Evolutionary conservation across 2,888 invertebrate genomes (phyloP).

Genomic region (Ochropleura plecta): DNA sequence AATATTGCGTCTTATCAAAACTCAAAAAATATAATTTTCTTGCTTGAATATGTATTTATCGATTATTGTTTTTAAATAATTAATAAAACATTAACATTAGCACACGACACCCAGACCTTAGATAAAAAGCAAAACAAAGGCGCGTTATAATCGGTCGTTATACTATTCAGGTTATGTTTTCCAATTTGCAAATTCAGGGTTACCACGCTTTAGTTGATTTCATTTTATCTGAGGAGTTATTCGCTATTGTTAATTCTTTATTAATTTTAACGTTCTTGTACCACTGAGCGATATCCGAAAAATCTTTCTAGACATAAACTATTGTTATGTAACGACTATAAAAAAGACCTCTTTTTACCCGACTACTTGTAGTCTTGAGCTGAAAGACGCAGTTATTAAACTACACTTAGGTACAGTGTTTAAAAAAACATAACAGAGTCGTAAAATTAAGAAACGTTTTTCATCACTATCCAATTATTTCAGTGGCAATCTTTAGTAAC

Average conservation of each 20-base stretch:
- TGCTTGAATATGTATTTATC: no score
- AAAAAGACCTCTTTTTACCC: not conserved
- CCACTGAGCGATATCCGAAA: not conserved
- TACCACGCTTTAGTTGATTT: slow-evolving; percentile 19
- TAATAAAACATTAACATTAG: no score
- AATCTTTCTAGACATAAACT: not conserved
- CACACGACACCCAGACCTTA: slow-evolving; percentile 63
- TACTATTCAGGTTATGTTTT: slow-evolving; percentile 70
- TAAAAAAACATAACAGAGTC: slow-evolving; percentile 45
- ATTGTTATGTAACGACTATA: slow-evolving; percentile 4
- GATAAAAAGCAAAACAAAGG: slow-evolving; percentile 78
- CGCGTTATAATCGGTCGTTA: slow-evolving; percentile 68
- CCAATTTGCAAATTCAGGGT: slow-evolving; percentile 60
- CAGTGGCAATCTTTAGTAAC: slow-evolving; percentile 43
- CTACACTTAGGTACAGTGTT: slow-evolving; percentile 21
- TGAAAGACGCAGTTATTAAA: slow-evolving; percentile 35
- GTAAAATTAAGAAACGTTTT: slow-evolving; percentile 55
- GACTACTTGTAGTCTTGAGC: slow-evolving; percentile 4
- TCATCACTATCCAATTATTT: slow-evolving; percentile 50
- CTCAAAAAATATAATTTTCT: not conserved
- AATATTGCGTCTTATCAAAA: not conserved
- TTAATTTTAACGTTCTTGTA: not conserved
- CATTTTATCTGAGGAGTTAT: not conserved
- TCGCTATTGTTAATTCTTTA: not conserved
- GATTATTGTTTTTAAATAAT: no score